Conservation (phyloP, 2,888 invertebrate species). For the Drosophila cognata region DNA sequence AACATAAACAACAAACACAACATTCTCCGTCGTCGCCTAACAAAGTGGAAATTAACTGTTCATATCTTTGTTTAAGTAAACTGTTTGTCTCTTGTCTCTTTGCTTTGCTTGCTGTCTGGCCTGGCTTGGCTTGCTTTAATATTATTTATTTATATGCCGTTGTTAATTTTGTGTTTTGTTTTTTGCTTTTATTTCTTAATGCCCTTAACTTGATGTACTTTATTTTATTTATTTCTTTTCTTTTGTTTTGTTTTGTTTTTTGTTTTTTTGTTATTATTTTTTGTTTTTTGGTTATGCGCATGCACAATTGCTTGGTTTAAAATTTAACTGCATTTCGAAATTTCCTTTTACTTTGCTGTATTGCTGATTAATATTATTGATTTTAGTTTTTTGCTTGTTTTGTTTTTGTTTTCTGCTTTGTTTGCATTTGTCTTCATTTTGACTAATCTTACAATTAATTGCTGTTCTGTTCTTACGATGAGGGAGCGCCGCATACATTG, state of each 20-base stretch:
- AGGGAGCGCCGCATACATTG: constrained; percentile 41
- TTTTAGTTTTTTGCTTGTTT: constrained; percentile 26
- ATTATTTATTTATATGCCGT: constrained; percentile 30
- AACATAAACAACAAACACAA: constrained; percentile 56
- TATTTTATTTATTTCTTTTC: constrained; percentile 17
- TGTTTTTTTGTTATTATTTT: constrained; percentile 7
- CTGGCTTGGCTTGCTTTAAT: constrained; percentile 47
- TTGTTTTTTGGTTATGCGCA: constrained; percentile 64
- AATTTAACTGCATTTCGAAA: constrained; percentile 66
- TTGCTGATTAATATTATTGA: constrained; percentile 53
- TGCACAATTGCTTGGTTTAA: constrained; percentile 65
- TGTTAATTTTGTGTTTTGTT: constrained; percentile 24
- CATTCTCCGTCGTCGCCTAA: constrained; percentile 32
- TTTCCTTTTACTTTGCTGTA: constrained; percentile 45
- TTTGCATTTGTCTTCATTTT: constrained; percentile 73
- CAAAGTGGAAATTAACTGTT: constrained; percentile 45
- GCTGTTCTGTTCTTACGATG: constrained; percentile 82
- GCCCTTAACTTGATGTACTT: constrained; percentile 22
- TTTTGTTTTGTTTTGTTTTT: constrained; percentile 12
- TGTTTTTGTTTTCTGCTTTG: constrained; percentile 42
- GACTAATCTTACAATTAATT: constrained; percentile 82
- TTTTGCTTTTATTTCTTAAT: constrained; percentile 19
- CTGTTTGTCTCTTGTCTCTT: constrained; percentile 37
- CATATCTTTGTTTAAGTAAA: constrained; percentile 19
- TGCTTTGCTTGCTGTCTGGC: constrained; percentile 53